These are phyloP conservation scores for Chymomyza costata DNA, from an alignment of 1,140 invertebrate genomes.

Conservation along the genomic window DNA sequence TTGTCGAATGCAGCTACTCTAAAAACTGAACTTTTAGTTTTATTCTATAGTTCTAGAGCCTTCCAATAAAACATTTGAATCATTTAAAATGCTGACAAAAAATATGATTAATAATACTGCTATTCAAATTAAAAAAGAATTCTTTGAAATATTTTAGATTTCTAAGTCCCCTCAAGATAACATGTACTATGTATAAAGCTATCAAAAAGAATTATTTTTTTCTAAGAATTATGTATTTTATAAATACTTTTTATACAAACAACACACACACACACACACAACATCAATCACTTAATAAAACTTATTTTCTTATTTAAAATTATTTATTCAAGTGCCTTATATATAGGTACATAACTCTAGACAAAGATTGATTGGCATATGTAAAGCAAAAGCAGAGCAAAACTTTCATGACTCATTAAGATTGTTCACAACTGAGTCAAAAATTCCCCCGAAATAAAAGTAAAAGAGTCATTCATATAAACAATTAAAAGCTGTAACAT, in stretches of 20 bases:
- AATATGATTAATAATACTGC: too few relatives aligned
- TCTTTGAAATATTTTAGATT: constrained; percentile 3
- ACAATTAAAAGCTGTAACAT: constrained; percentile 63
- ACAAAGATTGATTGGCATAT: constrained; percentile 66
- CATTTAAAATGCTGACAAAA: too few relatives aligned
- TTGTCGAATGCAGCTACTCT: too few relatives aligned
- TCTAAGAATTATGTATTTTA: too few relatives aligned
- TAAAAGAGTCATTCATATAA: constrained; percentile 3
- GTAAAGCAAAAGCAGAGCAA: constrained; percentile 16
- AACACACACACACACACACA: constrained; percentile 1
- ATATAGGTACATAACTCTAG: constrained; percentile 20
- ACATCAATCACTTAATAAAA: constrained; percentile 64
- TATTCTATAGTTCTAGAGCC: too few relatives aligned
- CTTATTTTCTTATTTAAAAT: constrained; percentile 63
- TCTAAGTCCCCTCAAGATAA: too few relatives aligned
- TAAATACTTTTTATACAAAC: too few relatives aligned
- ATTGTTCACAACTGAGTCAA: neutral
- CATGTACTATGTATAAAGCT: constrained; percentile 3
- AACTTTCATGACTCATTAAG: neutral
- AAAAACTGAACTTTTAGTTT: too few relatives aligned
- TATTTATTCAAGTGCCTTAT: constrained; percentile 20
- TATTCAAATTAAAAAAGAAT: constrained; percentile 4
- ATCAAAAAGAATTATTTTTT: constrained; percentile 17
- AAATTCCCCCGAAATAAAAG: neutral
- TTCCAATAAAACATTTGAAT: too few relatives aligned